Evolutionary conservation across 2,888 invertebrate species (phyloP), one percentile per base, ranked within the genome.

Genomic region (Sacculina carcini): DNA sequence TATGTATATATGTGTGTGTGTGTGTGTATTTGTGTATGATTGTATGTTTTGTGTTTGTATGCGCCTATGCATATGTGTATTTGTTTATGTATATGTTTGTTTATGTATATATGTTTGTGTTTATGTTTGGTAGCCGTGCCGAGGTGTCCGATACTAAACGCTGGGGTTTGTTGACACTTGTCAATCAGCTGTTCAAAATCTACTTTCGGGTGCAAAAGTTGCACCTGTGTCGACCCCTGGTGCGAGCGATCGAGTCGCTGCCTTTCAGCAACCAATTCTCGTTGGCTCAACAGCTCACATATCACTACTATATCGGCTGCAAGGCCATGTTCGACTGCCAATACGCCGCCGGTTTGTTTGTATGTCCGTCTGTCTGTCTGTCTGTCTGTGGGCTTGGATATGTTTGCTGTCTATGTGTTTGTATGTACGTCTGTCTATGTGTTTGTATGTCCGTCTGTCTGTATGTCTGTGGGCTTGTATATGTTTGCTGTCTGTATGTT

Each of bases 271-370:
- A 90, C 52, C 75, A 76, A 54, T 96, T 92, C 65, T 78, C 84
- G 1, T 66, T 92, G 53, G 80, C 87, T 10, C 94, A 98, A 63
- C 81, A 85, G 63, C 85, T 98, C 51, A 96, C 96, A 0, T 98
- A 92, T 66, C 83, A 83, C 62, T 94, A 94, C 66, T 96, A 89
- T 67, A 86, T 92, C 19, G 96, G 96, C 0, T 73, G 94, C 29
- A 94, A 96, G 65, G 86, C 90, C 3, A 94, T 98, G 87, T 98
- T 96, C 64, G 96, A 98, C 66, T 89, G 89, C 51, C 87, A 96
- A 63, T 90, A 90, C 62, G 79, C 79, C 64, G 74, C 77, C 58
- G 76, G 76, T 75, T 57, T 57, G 49, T 23, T 26, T 48, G n/a
- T n/a, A n/a, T n/a, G n/a, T n/a, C n/a, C n/a, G n/a, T n/a, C n/a